Conservation (phyloP, 1,140 invertebrate species). For the Battus philenor region DNA sequence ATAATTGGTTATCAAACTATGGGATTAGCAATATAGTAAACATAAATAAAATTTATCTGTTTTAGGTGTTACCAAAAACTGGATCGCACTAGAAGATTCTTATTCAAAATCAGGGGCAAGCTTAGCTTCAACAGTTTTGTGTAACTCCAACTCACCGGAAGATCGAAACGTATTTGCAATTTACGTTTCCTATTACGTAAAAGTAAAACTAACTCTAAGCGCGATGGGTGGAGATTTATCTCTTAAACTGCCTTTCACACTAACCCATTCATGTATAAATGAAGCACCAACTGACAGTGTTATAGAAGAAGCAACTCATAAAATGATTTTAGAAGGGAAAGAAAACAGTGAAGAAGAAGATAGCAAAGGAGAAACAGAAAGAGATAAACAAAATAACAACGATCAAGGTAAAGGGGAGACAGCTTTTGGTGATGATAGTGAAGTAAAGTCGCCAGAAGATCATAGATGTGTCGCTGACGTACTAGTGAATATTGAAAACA, state of each 20-base stretch:
- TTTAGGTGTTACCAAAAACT: constrained; percentile 84
- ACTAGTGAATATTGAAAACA: constrained; percentile 61
- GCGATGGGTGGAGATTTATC: constrained; percentile 87
- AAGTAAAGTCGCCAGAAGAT: constrained; percentile 48
- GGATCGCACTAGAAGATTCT: constrained; percentile 88
- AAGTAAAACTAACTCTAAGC: constrained; percentile 87
- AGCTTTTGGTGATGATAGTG: constrained; percentile 37
- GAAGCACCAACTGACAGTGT: constrained; percentile 69
- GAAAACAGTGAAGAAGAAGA: constrained; percentile 62
- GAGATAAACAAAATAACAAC: constrained; percentile 58
- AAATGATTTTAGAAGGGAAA: constrained; percentile 68
- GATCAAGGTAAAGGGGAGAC: constrained; percentile 28
- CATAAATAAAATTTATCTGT: not conserved
- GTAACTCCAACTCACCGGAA: constrained; percentile 76
- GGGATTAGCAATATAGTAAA: too few species aligned
- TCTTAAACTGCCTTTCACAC: constrained; percentile 86
- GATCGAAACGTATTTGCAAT: constrained; percentile 92
- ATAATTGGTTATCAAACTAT: too few species aligned
- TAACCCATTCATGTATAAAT: constrained; percentile 75
- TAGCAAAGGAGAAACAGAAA: constrained; percentile 44
- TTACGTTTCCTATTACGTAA: constrained; percentile 93
- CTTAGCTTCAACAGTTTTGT: constrained; percentile 82
- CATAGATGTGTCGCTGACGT: constrained; percentile 56
- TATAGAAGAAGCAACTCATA: constrained; percentile 61
- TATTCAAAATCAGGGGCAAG: constrained; percentile 82